A percentile compares a stretch with the other conserved stretches of the same genome.
Evolutionary conservation across 2,797 vertebrate species (phyloP).

Genomic region (Carduelis carduelis): DNA sequence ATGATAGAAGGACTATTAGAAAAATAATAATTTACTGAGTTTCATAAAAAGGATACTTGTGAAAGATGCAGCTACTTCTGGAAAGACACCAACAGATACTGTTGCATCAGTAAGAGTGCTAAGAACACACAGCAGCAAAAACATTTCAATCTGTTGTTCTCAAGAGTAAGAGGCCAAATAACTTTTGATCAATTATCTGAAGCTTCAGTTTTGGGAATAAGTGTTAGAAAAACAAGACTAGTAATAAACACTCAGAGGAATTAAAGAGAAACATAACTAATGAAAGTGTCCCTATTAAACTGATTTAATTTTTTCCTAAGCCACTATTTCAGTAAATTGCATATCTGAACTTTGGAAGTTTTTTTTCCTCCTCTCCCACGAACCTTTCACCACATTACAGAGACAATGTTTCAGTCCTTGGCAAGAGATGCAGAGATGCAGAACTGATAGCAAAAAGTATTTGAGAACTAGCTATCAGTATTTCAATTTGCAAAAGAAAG

Average conservation of each 20-base stretch:
- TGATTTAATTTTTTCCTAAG: background rate
- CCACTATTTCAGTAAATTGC: background rate
- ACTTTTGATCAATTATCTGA: background rate
- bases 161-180: background rate
- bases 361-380: background rate
- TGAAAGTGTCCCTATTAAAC: background rate
- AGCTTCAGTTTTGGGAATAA: background rate
- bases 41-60: background rate
- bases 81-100: background rate
- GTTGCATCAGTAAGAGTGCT: background rate
- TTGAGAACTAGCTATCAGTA: background rate
- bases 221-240: background rate
- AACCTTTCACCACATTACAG: background rate
- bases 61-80: background rate
- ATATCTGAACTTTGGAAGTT: background rate
- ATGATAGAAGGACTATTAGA: background rate
- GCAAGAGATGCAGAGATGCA: background rate
- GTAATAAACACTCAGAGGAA: background rate
- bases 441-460: background rate
- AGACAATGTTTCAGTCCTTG: background rate
- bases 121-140: background rate
- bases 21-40: background rate
- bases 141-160: background rate
- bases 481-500: background rate
- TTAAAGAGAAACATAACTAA: background rate